Percentiles rank a stretch among this genome's conserved stretches.
Evolutionary conservation across 92 coral and sea anemone species (phyloP).

Genomic region (Porites lobata): DNA sequence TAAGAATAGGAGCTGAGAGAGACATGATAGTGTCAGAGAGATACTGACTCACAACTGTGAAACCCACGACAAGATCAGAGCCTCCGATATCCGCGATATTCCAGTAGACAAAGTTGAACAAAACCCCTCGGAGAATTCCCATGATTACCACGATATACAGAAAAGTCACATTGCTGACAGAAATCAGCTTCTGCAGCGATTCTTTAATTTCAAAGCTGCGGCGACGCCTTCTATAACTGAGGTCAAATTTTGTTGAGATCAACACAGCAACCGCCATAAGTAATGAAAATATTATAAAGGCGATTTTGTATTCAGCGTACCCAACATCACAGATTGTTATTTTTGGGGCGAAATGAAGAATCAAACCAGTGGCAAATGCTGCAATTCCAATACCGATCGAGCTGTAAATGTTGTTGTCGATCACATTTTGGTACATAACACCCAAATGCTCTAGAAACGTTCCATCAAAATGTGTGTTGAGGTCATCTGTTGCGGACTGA

Average conservation of each 20-base stretch:
- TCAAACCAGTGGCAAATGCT: slow-evolving; percentile 80
- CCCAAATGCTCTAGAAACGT: slow-evolving; percentile 88
- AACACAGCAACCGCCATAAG: slow-evolving; percentile 78
- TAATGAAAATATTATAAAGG: slow-evolving; percentile 75
- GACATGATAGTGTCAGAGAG: slow-evolving; percentile 84
- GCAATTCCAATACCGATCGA: slow-evolving; percentile 80
- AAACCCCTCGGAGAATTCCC: slow-evolving; percentile 87
- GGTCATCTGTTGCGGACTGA: slow-evolving; percentile 87
- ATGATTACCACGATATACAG: slow-evolving; percentile 70
- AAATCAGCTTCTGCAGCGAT: slow-evolving; percentile 68
- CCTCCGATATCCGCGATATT: slow-evolving; percentile 87
- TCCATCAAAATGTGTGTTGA: slow-evolving; percentile 86
- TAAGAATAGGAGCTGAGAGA: slow-evolving; percentile 76
- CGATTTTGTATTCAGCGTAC: slow-evolving; percentile 82
- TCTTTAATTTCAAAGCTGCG: slow-evolving; percentile 68
- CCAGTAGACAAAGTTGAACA: slow-evolving; percentile 89
- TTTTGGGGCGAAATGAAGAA: slow-evolving; percentile 73
- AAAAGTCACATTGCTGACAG: slow-evolving; percentile 58
- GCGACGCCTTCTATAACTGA: slow-evolving; percentile 72
- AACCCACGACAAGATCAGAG: slow-evolving; percentile 83
- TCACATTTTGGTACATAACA: slow-evolving; percentile 80
- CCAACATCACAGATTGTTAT: slow-evolving; percentile 64
- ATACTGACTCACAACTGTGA: slow-evolving; percentile 86
- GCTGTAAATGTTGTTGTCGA: slow-evolving; percentile 77
- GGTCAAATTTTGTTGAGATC: slow-evolving; percentile 72